Percentiles rank a stretch among this genome's conserved stretches.
Evolutionary conservation across 2,113 vertebrate species (phyloP).

Genomic region (Campylorhamphus procurvoides): DNA sequence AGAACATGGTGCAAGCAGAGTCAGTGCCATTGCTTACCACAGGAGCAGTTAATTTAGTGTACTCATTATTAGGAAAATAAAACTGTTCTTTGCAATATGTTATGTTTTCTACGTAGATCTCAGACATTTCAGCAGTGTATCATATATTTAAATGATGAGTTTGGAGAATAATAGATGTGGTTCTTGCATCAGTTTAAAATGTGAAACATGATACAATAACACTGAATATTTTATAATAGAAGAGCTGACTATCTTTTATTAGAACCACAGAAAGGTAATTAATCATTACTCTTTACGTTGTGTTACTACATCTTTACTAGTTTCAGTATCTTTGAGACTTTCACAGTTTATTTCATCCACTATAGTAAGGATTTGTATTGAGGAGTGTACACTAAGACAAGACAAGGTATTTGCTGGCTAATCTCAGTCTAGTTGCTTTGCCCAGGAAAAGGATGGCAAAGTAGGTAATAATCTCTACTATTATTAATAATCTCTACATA

Average conservation of each 20-base stretch:
- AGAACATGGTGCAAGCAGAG: background rate
- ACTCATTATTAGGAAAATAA: background rate
- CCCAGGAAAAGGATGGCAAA: background rate
- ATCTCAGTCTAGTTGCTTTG: background rate
- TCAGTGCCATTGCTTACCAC: background rate
- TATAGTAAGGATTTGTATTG: background rate
- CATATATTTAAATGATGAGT: background rate
- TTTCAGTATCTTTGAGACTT: background rate
- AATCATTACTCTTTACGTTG: background rate
- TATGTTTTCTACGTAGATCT: background rate
- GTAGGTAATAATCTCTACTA: background rate
- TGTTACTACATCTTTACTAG: background rate
- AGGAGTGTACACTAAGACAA: background rate
- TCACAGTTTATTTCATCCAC: background rate
- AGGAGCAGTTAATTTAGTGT: background rate
- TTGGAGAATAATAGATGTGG: background rate
- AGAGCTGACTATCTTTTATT: background rate
- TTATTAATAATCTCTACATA: too few species aligned
- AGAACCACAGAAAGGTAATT: background rate
- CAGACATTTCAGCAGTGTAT: background rate
- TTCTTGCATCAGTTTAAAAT: background rate
- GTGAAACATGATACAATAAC: background rate
- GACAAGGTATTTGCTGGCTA: background rate
- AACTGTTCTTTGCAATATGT: background rate
- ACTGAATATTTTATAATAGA: conserved; percentile 39